A percentile compares a stretch with the other conserved stretches of the same genome.
Evolutionary conservation across 1,140 invertebrate genomes (phyloP).

Genomic region (Drosophila burlai): DNA sequence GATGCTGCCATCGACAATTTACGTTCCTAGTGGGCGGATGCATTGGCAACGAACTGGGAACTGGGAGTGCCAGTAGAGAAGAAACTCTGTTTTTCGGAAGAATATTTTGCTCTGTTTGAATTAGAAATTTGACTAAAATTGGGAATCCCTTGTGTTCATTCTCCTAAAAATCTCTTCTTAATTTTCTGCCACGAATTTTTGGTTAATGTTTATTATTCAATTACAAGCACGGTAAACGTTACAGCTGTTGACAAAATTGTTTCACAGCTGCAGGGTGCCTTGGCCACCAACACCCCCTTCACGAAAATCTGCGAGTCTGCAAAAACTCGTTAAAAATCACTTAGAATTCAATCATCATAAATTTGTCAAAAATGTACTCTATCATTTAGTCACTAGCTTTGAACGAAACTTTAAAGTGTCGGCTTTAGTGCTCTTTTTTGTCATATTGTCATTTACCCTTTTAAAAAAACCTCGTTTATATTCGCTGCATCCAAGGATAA

Average conservation of each 20-base stretch:
- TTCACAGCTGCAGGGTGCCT: constrained; percentile 2
- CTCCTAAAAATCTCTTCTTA: constrained; percentile 4
- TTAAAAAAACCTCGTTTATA: not conserved
- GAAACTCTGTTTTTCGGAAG: not conserved
- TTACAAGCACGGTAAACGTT: constrained; percentile 7
- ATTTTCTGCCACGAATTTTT: constrained; percentile 45
- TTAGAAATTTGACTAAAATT: not conserved
- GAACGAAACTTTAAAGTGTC: constrained; percentile 46
- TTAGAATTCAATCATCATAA: constrained; percentile 85
- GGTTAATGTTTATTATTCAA: constrained; percentile 25
- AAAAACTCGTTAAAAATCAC: constrained; percentile 84
- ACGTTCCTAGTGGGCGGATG: constrained; percentile 20
- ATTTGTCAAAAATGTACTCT: constrained; percentile 76
- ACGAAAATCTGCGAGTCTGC: constrained; percentile 28
- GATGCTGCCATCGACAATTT: constrained; percentile 53
- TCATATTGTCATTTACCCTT: constrained; percentile 20
- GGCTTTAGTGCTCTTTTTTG: constrained; percentile 42
- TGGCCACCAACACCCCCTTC: not conserved
- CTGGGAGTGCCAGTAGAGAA: not conserved
- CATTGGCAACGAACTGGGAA: constrained; percentile 16
- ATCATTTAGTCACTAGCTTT: constrained; percentile 28
- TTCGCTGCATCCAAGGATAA: not conserved
- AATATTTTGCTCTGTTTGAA: not conserved
- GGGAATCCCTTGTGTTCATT: not conserved
- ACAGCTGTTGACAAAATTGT: constrained; percentile 19